These are phyloP conservation scores for Eupeodes luniger DNA, from an alignment of 2,888 invertebrate genomes.

Conservation along the genomic window DNA sequence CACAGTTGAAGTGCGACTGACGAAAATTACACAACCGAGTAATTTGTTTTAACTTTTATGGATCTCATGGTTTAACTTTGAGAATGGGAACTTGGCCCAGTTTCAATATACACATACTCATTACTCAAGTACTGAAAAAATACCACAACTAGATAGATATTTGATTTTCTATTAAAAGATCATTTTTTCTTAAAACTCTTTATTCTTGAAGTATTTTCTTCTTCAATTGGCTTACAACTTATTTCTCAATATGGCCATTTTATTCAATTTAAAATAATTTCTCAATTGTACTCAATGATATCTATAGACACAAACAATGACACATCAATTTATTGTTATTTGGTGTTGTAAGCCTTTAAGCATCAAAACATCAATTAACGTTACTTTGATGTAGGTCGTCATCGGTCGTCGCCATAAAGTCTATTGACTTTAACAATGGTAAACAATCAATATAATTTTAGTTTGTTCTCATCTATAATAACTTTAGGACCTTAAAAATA, in stretches of 20 bases:
- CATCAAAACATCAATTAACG: constrained; percentile 11
- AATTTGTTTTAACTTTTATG: constrained; percentile 4
- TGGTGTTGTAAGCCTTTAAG: constrained; percentile 15
- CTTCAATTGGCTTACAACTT: constrained; percentile 3
- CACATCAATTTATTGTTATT: constrained; percentile 5
- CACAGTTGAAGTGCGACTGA: background rate
- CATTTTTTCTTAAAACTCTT: background rate
- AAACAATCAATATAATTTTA: constrained; percentile 21
- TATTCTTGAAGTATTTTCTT: background rate
- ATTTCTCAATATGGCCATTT: background rate
- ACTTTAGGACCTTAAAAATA: constrained; percentile 1
- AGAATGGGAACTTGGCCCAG: background rate
- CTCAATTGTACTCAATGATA: constrained; percentile 1
- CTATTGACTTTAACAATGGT: background rate
- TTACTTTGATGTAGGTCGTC: background rate
- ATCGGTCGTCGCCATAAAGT: background rate
- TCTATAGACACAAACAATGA: background rate
- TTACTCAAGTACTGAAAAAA: background rate
- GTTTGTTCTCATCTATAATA: constrained; percentile 21
- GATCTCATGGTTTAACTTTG: background rate
- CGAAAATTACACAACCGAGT: background rate
- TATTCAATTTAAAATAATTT: constrained; percentile 1
- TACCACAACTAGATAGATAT: background rate
- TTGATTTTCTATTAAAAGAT: background rate
- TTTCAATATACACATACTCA: background rate